phyloP scores from a whole-genome alignment of 1,140 invertebrate genomes.

The Zaprionus gabonicus region DNA sequence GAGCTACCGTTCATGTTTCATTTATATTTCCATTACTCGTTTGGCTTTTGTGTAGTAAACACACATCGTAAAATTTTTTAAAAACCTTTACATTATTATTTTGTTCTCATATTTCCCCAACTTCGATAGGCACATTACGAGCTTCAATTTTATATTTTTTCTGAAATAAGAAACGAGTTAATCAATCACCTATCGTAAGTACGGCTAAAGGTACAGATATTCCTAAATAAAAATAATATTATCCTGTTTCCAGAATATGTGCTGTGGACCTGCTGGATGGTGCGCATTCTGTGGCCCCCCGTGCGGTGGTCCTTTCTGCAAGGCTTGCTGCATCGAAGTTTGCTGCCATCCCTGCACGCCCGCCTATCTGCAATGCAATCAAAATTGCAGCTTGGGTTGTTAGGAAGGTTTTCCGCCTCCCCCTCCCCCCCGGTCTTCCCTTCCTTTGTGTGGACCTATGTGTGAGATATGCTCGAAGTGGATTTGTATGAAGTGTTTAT shows the following conservation, averaged over 20 bases:
- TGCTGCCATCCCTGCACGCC: slow-evolving; percentile 60
- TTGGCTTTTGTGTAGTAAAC: slow-evolving; percentile 42
- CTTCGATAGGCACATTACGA: slow-evolving; percentile 4
- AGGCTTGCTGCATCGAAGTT: slow-evolving; percentile 58
- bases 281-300: slow-evolving; percentile 59
- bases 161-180: not conserved
- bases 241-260: slow-evolving; percentile 49
- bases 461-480: not conserved
- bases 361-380: slow-evolving; percentile 60
- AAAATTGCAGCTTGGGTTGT: slow-evolving; percentile 40
- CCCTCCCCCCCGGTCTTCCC: not conserved
- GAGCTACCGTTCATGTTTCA: not conserved
- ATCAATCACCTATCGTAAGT: slow-evolving; percentile 23
- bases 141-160: not conserved
- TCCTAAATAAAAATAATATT: not conserved
- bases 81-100: slow-evolving; percentile 44
- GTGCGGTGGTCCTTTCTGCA: slow-evolving; percentile 39
- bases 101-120: slow-evolving; percentile 40
- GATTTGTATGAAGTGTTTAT: not conserved
- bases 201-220: too few species aligned
- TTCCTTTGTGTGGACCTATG: not conserved
- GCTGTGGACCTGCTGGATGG: slow-evolving; percentile 57
- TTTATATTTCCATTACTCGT: slow-evolving; percentile 16
- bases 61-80: slow-evolving; percentile 21
- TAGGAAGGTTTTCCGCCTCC: not conserved